Evolutionary conservation across 2,797 vertebrate genomes (phyloP).

Genomic region (Acipenser oxyrinchus): DNA sequence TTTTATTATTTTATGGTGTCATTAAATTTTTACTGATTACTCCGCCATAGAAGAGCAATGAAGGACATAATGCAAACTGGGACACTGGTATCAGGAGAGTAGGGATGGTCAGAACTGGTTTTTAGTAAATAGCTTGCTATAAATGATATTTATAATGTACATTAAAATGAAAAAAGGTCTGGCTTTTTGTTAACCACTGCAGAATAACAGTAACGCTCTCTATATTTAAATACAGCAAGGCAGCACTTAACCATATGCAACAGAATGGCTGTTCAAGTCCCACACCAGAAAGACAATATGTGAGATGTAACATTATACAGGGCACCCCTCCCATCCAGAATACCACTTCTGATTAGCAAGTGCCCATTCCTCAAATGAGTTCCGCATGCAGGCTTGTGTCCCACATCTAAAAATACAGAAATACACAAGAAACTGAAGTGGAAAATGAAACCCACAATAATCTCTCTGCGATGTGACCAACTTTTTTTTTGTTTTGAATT

Average conservation of each 20-base stretch:
- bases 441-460: conserved; percentile 67
- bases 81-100: conserved; percentile 65
- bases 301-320: conserved; percentile 57
- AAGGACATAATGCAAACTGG: conserved; percentile 78
- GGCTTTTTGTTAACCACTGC: conserved; percentile 9
- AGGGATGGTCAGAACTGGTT: conserved; percentile 58
- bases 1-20: conserved; percentile 99
- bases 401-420: conserved; percentile 71
- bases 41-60: conserved; percentile 87
- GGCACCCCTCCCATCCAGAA: conserved; percentile 63
- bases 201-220: background rate
- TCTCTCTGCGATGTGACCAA: conserved; percentile 43
- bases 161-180: conserved; percentile 19
- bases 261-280: conserved; percentile 51
- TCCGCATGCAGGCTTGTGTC: conserved; percentile 63
- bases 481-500: conserved; percentile 52
- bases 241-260: conserved; percentile 47
- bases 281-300: conserved; percentile 62
- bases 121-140: conserved; percentile 63
- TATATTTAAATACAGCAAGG: conserved; percentile 28
- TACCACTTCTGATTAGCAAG: conserved; percentile 57
- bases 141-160: conserved; percentile 71
- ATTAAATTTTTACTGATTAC: conserved; percentile 99
- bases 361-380: conserved; percentile 69
- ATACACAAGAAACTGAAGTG: conserved; percentile 51